Percentiles rank a stretch among this genome's conserved stretches.
Conservation (phyloP, 2,113 vertebrate species). For the Phocoena phocoena region DNA sequence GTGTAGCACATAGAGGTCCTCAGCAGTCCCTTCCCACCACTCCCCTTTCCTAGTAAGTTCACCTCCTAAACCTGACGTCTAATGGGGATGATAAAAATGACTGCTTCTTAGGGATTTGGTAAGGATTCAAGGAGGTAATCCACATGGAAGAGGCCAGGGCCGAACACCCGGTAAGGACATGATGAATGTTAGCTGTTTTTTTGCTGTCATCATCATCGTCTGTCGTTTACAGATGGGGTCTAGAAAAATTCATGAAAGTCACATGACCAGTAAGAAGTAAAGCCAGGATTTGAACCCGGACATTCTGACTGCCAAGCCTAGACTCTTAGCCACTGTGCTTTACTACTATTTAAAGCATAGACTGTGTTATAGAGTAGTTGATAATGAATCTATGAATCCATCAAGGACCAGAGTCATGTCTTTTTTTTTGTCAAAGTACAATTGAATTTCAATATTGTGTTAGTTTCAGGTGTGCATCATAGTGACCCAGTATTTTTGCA, state of each 20-base stretch:
- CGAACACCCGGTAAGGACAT: background rate
- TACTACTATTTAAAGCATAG: background rate
- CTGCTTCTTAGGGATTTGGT: background rate
- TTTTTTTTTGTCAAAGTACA: background rate
- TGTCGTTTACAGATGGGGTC: background rate
- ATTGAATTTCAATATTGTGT: background rate
- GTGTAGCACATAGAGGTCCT: fast-evolving
- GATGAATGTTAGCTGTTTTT: background rate
- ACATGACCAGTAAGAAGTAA: background rate
- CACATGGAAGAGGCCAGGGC: fast-evolving
- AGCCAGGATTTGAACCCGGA: background rate
- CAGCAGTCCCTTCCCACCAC: background rate
- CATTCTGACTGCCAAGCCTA: background rate
- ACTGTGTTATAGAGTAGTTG: background rate
- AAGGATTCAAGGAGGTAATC: background rate
- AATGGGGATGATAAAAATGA: background rate
- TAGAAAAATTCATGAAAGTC: background rate
- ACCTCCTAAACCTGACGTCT: background rate
- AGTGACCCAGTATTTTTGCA: background rate
- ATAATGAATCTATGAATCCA: background rate
- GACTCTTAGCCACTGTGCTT: background rate
- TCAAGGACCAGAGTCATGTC: background rate
- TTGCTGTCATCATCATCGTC: background rate
- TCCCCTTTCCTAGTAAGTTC: background rate
- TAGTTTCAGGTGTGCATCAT: background rate